A percentile compares a stretch with the other conserved stretches of the same genome.
Conservation (phyloP, 2,888 invertebrate species). For the Miltochrista miniata region DNA sequence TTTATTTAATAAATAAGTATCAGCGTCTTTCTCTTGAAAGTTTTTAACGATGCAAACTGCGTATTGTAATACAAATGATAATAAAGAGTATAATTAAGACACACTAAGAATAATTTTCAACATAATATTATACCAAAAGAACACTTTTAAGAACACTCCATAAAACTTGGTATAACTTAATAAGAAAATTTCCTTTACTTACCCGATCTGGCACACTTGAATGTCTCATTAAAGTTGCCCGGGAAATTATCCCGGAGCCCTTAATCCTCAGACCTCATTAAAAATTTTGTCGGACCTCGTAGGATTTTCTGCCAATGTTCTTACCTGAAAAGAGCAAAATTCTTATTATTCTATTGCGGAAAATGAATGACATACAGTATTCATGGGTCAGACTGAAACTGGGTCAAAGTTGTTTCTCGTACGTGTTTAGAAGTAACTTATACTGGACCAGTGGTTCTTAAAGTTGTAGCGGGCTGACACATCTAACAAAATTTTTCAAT, state of each 20-base stretch:
- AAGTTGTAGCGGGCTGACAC: no score
- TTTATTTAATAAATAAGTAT: no score
- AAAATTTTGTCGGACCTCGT: constrained; percentile 35
- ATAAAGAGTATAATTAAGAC: constrained; percentile 5
- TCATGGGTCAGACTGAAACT: not conserved
- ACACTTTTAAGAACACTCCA: constrained; percentile 13
- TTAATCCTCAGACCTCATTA: constrained; percentile 40
- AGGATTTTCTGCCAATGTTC: constrained; percentile 18
- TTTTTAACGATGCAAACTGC: no score
- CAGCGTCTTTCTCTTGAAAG: no score
- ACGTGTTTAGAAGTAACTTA: no score
- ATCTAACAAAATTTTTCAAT: no score
- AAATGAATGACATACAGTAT: not conserved
- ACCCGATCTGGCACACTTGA: constrained; percentile 28
- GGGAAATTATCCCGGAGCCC: constrained; percentile 38
- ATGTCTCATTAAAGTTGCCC: constrained; percentile 45
- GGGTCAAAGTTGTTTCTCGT: no score
- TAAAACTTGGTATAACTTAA: constrained; percentile 23
- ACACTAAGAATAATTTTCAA: constrained; percentile 7
- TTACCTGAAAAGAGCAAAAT: constrained; percentile 39
- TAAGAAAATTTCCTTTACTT: constrained; percentile 26
- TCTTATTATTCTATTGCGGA: constrained; percentile 26
- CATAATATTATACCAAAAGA: constrained; percentile 11
- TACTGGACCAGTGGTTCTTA: no score
- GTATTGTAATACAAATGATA: no score